Evolutionary conservation across 2,888 invertebrate species (phyloP).

Genomic region (Hypsopygia costalis): DNA sequence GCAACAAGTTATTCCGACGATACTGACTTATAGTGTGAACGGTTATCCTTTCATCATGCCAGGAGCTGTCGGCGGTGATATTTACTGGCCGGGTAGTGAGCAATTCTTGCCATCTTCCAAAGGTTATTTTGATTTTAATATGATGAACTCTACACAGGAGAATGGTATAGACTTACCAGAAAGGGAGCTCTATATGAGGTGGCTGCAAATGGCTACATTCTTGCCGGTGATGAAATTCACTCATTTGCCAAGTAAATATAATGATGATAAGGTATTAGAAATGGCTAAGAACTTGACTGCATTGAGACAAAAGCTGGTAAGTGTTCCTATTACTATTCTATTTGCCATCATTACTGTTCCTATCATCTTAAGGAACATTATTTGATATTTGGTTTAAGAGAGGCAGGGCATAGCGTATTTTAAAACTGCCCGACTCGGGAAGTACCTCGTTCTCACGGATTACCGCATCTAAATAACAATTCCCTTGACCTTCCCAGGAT

Average conservation of each 20-base stretch:
- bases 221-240: slow-evolving; percentile 96
- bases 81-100: slow-evolving; percentile 81
- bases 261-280: slow-evolving; percentile 87
- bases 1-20: slow-evolving; percentile 90
- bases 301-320: slow-evolving; percentile 86
- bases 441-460: too few relatives aligned
- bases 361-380: too few relatives aligned
- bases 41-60: slow-evolving; percentile 97
- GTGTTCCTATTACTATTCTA: too few relatives aligned
- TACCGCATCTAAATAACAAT: too few relatives aligned
- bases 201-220: slow-evolving; percentile 95
- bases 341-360: too few relatives aligned
- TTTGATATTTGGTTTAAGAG: too few relatives aligned
- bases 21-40: slow-evolving; percentile 92
- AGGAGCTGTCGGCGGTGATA: slow-evolving; percentile 96
- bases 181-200: slow-evolving; percentile 91
- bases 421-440: too few relatives aligned
- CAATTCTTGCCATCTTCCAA: slow-evolving; percentile 77
- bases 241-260: slow-evolving; percentile 93
- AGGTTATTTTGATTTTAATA: slow-evolving; percentile 51
- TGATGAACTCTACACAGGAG: slow-evolving; percentile 52
- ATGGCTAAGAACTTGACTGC: slow-evolving; percentile 87
- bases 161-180: slow-evolving; percentile 82
- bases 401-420: too few relatives aligned
- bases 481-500: too few relatives aligned